Percentiles rank a stretch among this genome's conserved stretches.
Evolutionary conservation across 2,888 invertebrate genomes (phyloP).

Genomic region (Drosophila macrospina): DNA sequence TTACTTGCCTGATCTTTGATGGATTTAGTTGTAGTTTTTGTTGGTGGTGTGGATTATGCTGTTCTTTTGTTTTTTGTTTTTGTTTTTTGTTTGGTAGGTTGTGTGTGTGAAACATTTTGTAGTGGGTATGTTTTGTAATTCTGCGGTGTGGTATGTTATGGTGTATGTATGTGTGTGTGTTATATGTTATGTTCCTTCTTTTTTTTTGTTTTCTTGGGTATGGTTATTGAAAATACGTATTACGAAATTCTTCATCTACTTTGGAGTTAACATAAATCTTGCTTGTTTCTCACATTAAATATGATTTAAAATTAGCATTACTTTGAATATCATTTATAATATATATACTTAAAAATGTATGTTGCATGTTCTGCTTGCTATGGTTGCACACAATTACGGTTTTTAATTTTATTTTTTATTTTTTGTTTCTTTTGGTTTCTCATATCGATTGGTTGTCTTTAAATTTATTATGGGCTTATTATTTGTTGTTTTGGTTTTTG

Average conservation of each 20-base stretch:
- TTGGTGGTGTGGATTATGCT: constrained; percentile 77
- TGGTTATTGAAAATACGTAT: constrained; percentile 48
- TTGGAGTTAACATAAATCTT: constrained; percentile 64
- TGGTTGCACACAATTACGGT: constrained; percentile 67
- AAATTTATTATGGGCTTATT: constrained; percentile 64
- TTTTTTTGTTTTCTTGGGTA: constrained; percentile 28
- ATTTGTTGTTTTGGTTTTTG: constrained; percentile 31
- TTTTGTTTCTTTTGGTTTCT: constrained; percentile 31
- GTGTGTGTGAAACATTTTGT: constrained; percentile 25
- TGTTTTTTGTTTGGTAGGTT: constrained; percentile 52
- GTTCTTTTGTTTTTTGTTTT: background rate
- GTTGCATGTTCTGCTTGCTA: constrained; percentile 58
- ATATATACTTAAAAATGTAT: constrained; percentile 74
- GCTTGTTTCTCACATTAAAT: constrained; percentile 51
- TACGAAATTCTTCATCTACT: constrained; percentile 53
- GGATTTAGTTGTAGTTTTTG: constrained; percentile 44
- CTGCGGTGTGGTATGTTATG: constrained; percentile 28
- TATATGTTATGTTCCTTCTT: constrained; percentile 11
- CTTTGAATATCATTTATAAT: constrained; percentile 64
- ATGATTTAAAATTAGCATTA: constrained; percentile 71
- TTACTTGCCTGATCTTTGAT: constrained; percentile 49
- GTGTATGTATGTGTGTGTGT: constrained; percentile 19
- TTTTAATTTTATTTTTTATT: constrained; percentile 32
- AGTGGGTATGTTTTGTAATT: constrained; percentile 6
- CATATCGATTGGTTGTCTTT: constrained; percentile 31